Base-by-base conservation (phyloP, 2,797 vertebrate species). In the Labroides dimidiatus region DNA sequence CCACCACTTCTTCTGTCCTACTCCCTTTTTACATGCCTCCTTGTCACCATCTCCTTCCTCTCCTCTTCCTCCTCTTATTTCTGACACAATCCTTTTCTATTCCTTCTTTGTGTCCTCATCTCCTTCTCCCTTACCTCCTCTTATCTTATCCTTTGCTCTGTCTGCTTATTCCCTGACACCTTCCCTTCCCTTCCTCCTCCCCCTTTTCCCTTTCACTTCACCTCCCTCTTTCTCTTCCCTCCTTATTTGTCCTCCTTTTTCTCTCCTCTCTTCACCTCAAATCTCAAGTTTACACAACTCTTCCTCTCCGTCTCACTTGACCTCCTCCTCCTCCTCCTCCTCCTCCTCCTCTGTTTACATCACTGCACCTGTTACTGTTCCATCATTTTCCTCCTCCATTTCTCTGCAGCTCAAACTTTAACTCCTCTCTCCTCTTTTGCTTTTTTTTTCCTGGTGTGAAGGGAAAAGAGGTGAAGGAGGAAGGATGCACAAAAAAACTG, bases 301-400 rank as follows among this genome's bases (percentile, higher is more conserved):
- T 17, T 14, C 23, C 55, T 4, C 3, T 24, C 19, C 6, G 30
- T 37, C 53, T 45, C 53, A 49, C 19, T 15, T 66, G 53, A 66
- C 64, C 64, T 47, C 51, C 63, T 42, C 33, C 33, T 27, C 21
- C 23, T 24, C 52, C 42, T 24, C 52, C 27, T 24, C 1, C 33
- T 47, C 20, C 50, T 20, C 49, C 41, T 11, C 49, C 41, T 64
- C 36, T 57, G 44, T 49, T 57, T 66, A 41, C 20, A 49, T 44
- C 16, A 48, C 16, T 47, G 30, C 37, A 0, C 14, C 30, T 17
- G 23, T 47, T 36, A 23, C 36, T n/a, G 14, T 13, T 24, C 20
- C 44, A 30, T 14, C 6, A 19, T 14, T 27, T n/a, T 14, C 49
- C 49, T 30, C 14, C 24, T 64, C 49, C 2, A 2, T 24, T 37